These are phyloP conservation scores for Kryptopterus vitreolus DNA, from an alignment of 2,797 vertebrate species.

Conservation along the genomic window DNA sequence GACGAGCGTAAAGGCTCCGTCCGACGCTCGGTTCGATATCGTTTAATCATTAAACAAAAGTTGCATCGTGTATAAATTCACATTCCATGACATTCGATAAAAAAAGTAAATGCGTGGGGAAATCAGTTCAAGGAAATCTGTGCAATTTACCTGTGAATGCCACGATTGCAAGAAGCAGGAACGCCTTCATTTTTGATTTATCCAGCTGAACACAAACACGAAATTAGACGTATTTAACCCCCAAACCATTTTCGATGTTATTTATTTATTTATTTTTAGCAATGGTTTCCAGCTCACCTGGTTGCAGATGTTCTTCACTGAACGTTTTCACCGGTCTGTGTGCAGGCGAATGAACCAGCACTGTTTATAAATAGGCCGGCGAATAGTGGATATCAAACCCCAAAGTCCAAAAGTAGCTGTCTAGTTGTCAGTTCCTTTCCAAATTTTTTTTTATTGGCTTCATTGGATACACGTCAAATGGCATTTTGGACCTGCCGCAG, in stretches of 20 bases:
- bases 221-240: not conserved
- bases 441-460: conserved; percentile 18
- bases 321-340: conserved; percentile 10
- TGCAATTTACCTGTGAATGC: conserved; percentile 16
- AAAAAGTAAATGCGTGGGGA: not conserved
- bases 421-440: conserved; percentile 47
- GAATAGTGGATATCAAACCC: conserved; percentile 17
- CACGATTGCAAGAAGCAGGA: conserved; percentile 12
- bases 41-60: not conserved
- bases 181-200: conserved; percentile 2
- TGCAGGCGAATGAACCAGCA: conserved; percentile 7
- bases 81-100: too few relatives aligned
- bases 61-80: too few relatives aligned
- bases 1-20: not conserved
- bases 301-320: not conserved
- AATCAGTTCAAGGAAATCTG: not conserved
- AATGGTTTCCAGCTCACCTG: conserved; percentile 18
- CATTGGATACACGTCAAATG: not conserved
- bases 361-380: conserved; percentile 1
- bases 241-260: not conserved
- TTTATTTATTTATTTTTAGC: not conserved
- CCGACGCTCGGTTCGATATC: not conserved
- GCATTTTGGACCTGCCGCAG: conserved; percentile 12
- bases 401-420: conserved; percentile 58
- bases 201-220: not conserved